Evolutionary conservation across 2,888 invertebrate genomes (phyloP), one percentile per base, ranked within the genome.

Genomic region (Tetragonisca angustula): DNA sequence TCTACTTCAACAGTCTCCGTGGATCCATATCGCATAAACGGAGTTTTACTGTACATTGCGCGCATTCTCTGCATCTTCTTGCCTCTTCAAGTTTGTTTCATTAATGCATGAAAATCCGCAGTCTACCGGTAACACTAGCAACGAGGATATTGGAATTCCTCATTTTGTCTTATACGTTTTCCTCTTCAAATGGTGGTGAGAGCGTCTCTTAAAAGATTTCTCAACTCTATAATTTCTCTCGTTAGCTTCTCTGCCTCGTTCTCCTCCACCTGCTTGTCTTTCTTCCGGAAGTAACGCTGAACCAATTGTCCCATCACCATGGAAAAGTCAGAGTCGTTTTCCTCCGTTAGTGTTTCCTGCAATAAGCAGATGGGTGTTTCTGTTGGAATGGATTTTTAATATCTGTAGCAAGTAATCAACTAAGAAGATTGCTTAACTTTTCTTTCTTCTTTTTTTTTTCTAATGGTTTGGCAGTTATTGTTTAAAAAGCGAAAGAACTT

Each of bases 271-370:
- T 87, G 86, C 43, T 92, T 91, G 69, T 95, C 95, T 81, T 95
- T 95, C 59, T 95, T 95, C 64, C 96, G 94, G 89, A 96, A 96
- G 92, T 96, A 96, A 79, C 96, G 94, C 90, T 96, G 96, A 27
- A 96, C 95, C 43, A 96, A 93, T 77, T 95, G 95, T 1, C 96
- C 95, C 95, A 96, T 96, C 43, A 96, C 91, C 19, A 95, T 94
- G 0, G 96, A 95, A 89, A 95, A 96, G 83, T 96, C 95, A 62
- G 94, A 92, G 71, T 93, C 93, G 21, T 94, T 86, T 32, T 93
- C 94, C 6, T 93, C 92, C 69, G 95, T 95, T 15, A 94, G 84
- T 64, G 95, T 94, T 43, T 94, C 94, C 91, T 95, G 64, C 56
- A 21, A 32, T 4, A 21, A 64, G 13, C 1, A 13, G 27, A 62